phyloP scores from a whole-genome alignment of 2,797 vertebrate species.

The Acrossocheilus fasciatus region DNA sequence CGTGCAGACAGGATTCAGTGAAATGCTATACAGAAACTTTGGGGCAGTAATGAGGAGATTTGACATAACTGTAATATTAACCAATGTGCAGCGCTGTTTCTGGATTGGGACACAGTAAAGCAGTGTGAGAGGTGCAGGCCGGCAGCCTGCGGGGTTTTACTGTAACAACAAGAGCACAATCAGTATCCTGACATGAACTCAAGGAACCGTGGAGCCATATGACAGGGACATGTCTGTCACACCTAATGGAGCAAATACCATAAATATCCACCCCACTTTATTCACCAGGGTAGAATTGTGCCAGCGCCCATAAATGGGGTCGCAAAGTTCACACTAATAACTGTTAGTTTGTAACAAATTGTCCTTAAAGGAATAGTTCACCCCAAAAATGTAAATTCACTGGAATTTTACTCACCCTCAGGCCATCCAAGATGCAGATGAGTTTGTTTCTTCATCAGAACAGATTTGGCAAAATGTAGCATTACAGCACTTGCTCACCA shows the following conservation, averaged over 20 bases:
- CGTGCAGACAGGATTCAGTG: slow-evolving; percentile 2
- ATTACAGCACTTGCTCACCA: neutral
- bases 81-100: slow-evolving; percentile 59
- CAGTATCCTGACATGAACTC: slow-evolving; percentile 42
- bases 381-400: neutral
- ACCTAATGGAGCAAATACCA: slow-evolving; percentile 43
- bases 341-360: neutral
- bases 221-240: slow-evolving; percentile 54
- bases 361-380: neutral
- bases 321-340: slow-evolving; percentile 6
- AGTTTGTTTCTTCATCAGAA: neutral
- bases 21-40: slow-evolving; percentile 51
- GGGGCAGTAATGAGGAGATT: slow-evolving; percentile 63
- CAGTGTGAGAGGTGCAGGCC: slow-evolving; percentile 48
- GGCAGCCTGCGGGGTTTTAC: slow-evolving; percentile 56
- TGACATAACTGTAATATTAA: slow-evolving; percentile 63
- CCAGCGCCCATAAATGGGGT: neutral
- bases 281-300: slow-evolving; percentile 20
- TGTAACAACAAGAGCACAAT: slow-evolving; percentile 50
- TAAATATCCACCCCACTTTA: slow-evolving; percentile 42
- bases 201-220: slow-evolving; percentile 22
- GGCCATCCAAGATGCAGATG: neutral
- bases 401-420: neutral
- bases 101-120: slow-evolving; percentile 44
- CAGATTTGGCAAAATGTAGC: neutral